Conservation (phyloP, 2,113 vertebrate genomes). For the Sclerurus mexicanus region DNA sequence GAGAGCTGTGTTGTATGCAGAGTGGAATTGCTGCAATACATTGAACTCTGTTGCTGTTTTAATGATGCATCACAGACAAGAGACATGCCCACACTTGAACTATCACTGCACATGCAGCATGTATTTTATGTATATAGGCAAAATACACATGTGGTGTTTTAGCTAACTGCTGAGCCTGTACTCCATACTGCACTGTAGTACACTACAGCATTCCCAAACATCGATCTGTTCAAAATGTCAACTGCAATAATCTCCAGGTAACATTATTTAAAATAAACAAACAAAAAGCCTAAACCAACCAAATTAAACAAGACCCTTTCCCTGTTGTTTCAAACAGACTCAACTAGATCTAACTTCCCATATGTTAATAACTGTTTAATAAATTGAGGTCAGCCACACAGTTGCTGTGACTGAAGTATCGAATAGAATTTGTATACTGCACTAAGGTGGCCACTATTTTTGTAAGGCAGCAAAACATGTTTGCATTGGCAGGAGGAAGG, state of each 20-base stretch:
- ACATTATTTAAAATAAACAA: background rate
- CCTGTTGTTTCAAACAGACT: background rate
- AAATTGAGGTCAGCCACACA: background rate
- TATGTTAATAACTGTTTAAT: background rate
- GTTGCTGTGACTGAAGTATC: background rate
- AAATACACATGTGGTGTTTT: background rate
- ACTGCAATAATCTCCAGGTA: background rate
- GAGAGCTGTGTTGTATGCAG: background rate
- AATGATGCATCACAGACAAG: background rate
- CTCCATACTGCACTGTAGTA: background rate
- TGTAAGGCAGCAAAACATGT: background rate
- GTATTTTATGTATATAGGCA: background rate
- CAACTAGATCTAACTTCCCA: background rate
- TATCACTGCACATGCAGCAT: background rate
- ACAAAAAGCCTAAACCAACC: background rate
- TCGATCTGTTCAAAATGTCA: background rate
- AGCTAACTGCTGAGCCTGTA: background rate
- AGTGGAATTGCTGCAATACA: background rate
- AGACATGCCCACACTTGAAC: background rate
- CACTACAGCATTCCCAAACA: background rate
- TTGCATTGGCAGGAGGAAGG: background rate
- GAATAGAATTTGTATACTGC: background rate
- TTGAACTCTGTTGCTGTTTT: background rate
- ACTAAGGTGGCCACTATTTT: background rate
- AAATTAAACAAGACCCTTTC: background rate